Conservation (phyloP, 2,113 vertebrate species). For the Rhinopomastus cyanomelas region DNA sequence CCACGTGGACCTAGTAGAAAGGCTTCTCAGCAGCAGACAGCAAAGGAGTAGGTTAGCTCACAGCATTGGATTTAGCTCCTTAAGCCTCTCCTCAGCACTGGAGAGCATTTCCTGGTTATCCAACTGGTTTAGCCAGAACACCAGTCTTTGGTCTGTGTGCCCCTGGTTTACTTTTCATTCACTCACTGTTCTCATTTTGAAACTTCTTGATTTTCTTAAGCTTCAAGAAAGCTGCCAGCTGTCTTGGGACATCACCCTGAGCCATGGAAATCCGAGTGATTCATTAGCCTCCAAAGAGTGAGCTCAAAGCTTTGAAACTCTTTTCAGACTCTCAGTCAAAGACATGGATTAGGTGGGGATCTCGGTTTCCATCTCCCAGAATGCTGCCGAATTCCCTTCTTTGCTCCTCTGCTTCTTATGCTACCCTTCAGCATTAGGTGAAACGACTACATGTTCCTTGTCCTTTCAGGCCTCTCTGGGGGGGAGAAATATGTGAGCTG, state of each 20-base stretch:
- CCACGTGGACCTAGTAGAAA: not conserved
- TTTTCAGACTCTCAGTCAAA: not conserved
- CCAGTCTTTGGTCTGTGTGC: not conserved
- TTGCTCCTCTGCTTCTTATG: fast-evolving
- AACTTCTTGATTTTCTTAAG: constrained; percentile 5
- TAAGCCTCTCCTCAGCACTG: not conserved
- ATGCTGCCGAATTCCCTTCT: constrained; percentile 19
- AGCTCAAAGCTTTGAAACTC: constrained; percentile 31
- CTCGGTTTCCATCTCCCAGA: constrained; percentile 17
- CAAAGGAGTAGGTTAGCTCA: not conserved
- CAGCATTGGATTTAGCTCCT: not conserved
- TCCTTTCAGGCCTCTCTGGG: not conserved
- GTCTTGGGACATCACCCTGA: constrained; percentile 42
- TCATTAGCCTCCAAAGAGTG: not conserved
- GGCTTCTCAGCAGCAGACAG: not conserved
- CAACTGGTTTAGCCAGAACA: not conserved
- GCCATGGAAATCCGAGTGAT: constrained; percentile 42
- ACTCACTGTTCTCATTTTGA: not conserved
- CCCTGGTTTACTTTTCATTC: not conserved
- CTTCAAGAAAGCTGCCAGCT: constrained; percentile 41
- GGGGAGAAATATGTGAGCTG: not conserved
- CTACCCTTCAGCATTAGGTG: not conserved
- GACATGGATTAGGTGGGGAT: not conserved
- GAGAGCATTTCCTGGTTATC: not conserved
- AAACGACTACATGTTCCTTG: not conserved